Evolutionary conservation across 2,888 invertebrate genomes (phyloP).

Genomic region (Congeria kusceri): DNA sequence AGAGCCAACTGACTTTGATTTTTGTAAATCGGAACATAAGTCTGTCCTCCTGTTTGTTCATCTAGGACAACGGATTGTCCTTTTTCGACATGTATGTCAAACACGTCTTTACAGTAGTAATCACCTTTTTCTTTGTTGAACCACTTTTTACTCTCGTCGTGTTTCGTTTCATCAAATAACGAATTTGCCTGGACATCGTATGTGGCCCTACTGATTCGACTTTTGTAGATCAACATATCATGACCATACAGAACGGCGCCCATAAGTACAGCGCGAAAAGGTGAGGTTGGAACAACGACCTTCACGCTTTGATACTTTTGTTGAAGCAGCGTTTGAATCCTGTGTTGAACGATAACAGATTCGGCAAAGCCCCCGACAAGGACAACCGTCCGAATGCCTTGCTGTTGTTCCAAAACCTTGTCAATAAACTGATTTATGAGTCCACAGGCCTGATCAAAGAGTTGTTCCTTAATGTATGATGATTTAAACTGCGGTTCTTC

Average conservation of each 20-base stretch:
- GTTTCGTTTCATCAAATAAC: neutral
- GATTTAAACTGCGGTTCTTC: neutral
- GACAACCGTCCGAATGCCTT: conserved; percentile 1
- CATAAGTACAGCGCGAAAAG: conserved; percentile 18
- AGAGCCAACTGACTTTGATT: conserved; percentile 25
- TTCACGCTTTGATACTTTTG: neutral
- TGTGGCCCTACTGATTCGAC: conserved; percentile 1
- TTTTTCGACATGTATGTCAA: conserved; percentile 31
- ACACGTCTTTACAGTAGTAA: conserved; percentile 6
- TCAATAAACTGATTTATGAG: neutral
- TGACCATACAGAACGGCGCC: conserved; percentile 10
- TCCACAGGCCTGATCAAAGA: neutral
- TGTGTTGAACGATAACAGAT: conserved; percentile 6
- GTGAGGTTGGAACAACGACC: conserved; percentile 7
- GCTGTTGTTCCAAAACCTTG: neutral
- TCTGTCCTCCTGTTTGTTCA: neutral
- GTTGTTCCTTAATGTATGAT: neutral
- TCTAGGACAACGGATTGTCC: conserved; percentile 15
- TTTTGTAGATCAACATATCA: neutral
- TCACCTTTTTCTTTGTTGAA: neutral
- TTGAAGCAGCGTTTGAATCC: neutral
- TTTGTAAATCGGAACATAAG: conserved; percentile 14
- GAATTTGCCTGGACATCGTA: neutral
- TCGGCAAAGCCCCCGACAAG: conserved; percentile 20
- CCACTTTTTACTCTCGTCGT: neutral